phyloP scores from a whole-genome alignment of 1,140 invertebrate genomes.

The Pachyrhynchus sulphureomaculatus region DNA sequence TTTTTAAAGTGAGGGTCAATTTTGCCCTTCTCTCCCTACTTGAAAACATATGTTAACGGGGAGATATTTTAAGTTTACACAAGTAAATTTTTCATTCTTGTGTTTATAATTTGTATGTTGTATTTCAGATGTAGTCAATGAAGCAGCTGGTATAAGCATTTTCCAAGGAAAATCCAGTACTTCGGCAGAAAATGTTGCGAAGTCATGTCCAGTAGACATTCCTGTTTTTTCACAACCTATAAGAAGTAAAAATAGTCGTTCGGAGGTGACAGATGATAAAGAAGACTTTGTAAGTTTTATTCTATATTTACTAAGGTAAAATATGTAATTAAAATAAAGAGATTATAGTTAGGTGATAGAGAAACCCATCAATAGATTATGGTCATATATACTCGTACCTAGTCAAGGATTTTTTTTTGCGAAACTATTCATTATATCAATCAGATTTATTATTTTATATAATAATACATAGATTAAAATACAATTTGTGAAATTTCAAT shows the following conservation, averaged over 20 bases:
- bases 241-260: slow-evolving; percentile 8
- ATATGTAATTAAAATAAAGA: background rate
- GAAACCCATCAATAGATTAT: background rate
- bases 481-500: too few species aligned
- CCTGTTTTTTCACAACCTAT: slow-evolving; percentile 12
- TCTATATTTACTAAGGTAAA: background rate
- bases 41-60: too few species aligned
- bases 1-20: too few species aligned
- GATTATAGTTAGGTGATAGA: background rate
- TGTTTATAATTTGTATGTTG: too few species aligned
- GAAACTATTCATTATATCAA: too few species aligned
- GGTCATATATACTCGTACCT: too few species aligned
- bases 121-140: slow-evolving; percentile 4
- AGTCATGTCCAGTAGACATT: slow-evolving; percentile 28
- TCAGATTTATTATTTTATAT: too few species aligned
- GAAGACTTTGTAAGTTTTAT: slow-evolving; percentile 15
- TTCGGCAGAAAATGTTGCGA: slow-evolving; percentile 5
- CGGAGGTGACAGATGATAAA: background rate
- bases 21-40: too few species aligned
- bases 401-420: too few species aligned
- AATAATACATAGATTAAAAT: too few species aligned
- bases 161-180: background rate
- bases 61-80: too few species aligned
- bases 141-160: slow-evolving; percentile 2
- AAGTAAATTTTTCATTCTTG: too few species aligned